These are phyloP conservation scores for Elysia chlorotica DNA, from an alignment of 1,140 invertebrate species.

Conservation along the genomic window DNA sequence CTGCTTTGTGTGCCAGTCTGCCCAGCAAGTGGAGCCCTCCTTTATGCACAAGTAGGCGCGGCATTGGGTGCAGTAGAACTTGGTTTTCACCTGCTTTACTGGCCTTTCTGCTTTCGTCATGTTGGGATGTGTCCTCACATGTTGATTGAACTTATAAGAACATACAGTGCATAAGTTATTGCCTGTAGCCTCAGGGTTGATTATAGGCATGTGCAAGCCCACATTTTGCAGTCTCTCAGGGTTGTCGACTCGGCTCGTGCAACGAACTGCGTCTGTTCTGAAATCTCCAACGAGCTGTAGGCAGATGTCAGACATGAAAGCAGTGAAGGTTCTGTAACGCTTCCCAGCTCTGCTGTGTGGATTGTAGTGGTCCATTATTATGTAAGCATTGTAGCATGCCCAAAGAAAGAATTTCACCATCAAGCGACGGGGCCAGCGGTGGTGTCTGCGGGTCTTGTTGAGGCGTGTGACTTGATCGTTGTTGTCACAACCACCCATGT, in stretches of 20 bases:
- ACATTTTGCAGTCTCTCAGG: neutral
- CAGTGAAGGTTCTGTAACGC: neutral
- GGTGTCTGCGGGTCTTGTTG: neutral
- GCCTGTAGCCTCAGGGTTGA: neutral
- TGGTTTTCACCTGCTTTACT: neutral
- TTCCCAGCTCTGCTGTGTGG: too few species aligned
- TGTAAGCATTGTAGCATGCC: neutral
- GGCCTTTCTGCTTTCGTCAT: neutral
- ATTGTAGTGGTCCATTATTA: too few species aligned
- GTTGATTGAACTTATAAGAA: neutral
- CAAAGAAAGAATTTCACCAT: neutral
- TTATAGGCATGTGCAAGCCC: neutral
- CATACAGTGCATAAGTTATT: neutral
- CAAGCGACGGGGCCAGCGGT: neutral
- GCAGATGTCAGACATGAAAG: neutral
- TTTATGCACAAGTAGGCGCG: neutral
- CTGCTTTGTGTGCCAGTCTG: neutral
- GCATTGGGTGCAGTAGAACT: neutral
- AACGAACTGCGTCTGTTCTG: neutral
- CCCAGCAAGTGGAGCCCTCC: neutral
- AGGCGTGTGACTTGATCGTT: neutral
- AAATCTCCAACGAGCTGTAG: neutral
- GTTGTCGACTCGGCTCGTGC: neutral
- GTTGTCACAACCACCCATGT: neutral
- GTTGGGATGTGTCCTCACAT: neutral